A percentile compares a stretch with the other conserved stretches of the same genome.
These are phyloP conservation scores for Fratercula arctica DNA, from an alignment of 2,797 vertebrate genomes.

Conservation along the genomic window DNA sequence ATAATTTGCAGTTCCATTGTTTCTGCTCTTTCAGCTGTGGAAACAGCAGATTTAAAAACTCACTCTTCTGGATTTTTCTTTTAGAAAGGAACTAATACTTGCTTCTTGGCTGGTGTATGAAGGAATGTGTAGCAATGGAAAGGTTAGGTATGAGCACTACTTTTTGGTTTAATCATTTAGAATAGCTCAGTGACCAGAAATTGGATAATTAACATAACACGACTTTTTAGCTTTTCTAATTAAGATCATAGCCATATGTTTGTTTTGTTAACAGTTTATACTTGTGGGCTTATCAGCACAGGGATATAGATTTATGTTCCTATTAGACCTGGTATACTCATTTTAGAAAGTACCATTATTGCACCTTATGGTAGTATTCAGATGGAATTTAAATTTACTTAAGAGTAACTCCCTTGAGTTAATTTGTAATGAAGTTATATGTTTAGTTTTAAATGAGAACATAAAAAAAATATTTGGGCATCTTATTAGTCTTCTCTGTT, in stretches of 20 bases:
- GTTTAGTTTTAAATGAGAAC: background rate
- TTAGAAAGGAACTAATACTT: background rate
- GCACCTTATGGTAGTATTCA: background rate
- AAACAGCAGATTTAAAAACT: background rate
- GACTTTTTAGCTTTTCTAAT: slow-evolving; percentile 35
- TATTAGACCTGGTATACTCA: background rate
- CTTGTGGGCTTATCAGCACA: background rate
- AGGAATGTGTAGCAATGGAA: slow-evolving; percentile 4
- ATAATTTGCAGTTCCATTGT: background rate
- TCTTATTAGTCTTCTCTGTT: background rate
- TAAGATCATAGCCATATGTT: background rate
- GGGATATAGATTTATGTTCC: background rate
- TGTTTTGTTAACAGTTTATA: background rate
- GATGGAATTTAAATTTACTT: background rate
- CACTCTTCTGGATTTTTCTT: background rate
- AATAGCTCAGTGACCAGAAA: slow-evolving; percentile 39
- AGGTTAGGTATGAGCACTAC: background rate
- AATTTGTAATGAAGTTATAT: background rate
- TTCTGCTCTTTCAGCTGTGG: slow-evolving; percentile 14
- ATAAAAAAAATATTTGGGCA: background rate
- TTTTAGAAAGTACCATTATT: background rate
- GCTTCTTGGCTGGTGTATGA: slow-evolving; percentile 9
- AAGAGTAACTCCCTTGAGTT: background rate
- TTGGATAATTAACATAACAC: slow-evolving; percentile 1
- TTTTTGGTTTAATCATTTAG: background rate